Conservation (phyloP, 2,797 vertebrate genomes). For the Eulemur mongoz region DNA sequence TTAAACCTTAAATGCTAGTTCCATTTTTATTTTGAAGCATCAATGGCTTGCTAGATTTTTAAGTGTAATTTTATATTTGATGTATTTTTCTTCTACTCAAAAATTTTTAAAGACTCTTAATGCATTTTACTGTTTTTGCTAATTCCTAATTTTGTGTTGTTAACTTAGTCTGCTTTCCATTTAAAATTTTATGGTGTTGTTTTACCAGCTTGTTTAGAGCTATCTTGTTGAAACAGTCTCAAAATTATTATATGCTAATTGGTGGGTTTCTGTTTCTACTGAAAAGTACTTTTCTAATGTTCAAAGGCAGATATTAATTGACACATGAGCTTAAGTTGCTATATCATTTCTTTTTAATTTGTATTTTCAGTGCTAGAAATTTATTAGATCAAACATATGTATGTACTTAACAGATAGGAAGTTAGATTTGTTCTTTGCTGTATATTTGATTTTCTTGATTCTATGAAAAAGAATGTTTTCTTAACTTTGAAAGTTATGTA, state of each 20-base stretch:
- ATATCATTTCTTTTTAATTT: slow-evolving; percentile 64
- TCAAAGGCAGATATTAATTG: slow-evolving; percentile 51
- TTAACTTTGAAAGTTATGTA: slow-evolving; percentile 67
- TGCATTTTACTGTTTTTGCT: slow-evolving; percentile 13
- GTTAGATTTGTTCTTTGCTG: slow-evolving; percentile 58
- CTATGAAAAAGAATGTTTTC: slow-evolving; percentile 71
- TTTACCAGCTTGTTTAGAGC: slow-evolving; percentile 63
- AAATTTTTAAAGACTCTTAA: not conserved
- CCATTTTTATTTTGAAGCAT: slow-evolving; percentile 45
- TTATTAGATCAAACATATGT: slow-evolving; percentile 12
- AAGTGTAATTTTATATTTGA: slow-evolving; percentile 23
- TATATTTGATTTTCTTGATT: slow-evolving; percentile 70
- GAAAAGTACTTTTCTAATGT: slow-evolving; percentile 40
- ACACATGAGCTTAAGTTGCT: slow-evolving; percentile 14
- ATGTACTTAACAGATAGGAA: slow-evolving; percentile 56
- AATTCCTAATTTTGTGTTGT: slow-evolving; percentile 32
- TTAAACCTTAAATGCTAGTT: slow-evolving; percentile 41
- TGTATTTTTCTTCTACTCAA: slow-evolving; percentile 9
- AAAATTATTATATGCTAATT: slow-evolving; percentile 59
- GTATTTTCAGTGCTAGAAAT: slow-evolving; percentile 69
- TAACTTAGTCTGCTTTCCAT: slow-evolving; percentile 22
- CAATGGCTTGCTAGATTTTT: slow-evolving; percentile 8
- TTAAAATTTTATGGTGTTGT: slow-evolving; percentile 45
- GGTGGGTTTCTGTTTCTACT: slow-evolving; percentile 12
- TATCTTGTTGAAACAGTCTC: slow-evolving; percentile 58